Percentiles rank a stretch among this genome's conserved stretches.
Evolutionary conservation across 2,888 invertebrate species (phyloP).

Genomic region (Cyrtodaria siliqua): DNA sequence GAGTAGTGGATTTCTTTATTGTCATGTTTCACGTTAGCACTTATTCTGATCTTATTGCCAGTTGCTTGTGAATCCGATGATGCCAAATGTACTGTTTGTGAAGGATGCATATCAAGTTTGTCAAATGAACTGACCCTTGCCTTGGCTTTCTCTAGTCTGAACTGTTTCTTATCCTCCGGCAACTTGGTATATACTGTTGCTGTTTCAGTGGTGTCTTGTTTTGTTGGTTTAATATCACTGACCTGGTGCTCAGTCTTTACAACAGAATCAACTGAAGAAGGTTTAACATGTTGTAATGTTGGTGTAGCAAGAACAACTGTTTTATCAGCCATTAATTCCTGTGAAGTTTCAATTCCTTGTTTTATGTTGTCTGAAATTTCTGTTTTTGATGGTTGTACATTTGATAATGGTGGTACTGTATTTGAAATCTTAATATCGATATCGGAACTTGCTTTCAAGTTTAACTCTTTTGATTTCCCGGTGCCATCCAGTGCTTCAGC

Average conservation of each 20-base stretch:
- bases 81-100: conserved; percentile 1
- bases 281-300: conserved; percentile 2
- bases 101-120: neutral
- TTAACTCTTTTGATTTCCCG: neutral
- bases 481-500: neutral
- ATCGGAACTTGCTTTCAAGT: conserved; percentile 10
- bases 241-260: neutral
- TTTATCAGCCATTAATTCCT: neutral
- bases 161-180: too few species aligned
- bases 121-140: neutral
- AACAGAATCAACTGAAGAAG: neutral
- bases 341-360: neutral
- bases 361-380: conserved; percentile 4
- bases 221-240: neutral
- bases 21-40: neutral
- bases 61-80: neutral
- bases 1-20: too few species aligned
- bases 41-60: neutral
- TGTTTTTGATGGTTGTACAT: conserved; percentile 36
- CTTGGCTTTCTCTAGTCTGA: too few species aligned
- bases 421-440: conserved; percentile 15
- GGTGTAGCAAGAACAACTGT: conserved; percentile 16
- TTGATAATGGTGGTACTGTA: conserved; percentile 28
- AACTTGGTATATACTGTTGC: too few species aligned
- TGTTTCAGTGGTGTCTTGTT: too few species aligned